Percentiles rank a stretch among this genome's conserved stretches.
These are phyloP conservation scores for Dascyllus trimaculatus DNA, from an alignment of 2,113 vertebrate species.

Conservation along the genomic window DNA sequence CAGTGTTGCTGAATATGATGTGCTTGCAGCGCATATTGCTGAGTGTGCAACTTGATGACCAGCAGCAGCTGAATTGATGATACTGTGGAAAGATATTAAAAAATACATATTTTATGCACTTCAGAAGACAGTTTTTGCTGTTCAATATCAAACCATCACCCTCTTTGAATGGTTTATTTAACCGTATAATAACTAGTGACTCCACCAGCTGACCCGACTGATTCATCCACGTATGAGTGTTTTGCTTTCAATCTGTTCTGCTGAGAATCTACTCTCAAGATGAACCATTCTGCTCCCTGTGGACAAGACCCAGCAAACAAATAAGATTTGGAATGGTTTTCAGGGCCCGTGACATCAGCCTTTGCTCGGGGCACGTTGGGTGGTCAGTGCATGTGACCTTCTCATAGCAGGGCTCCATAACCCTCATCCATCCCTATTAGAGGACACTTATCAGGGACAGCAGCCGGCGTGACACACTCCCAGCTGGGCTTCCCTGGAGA, in stretches of 20 bases:
- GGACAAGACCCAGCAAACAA: constrained; percentile 56
- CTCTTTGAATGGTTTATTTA: constrained; percentile 18
- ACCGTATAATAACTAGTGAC: background rate
- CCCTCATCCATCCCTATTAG: constrained; percentile 81
- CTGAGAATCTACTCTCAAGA: constrained; percentile 23
- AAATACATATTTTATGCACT: background rate
- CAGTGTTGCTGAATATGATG: constrained; percentile 3
- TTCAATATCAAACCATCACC: constrained; percentile 2
- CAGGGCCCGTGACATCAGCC: constrained; percentile 54
- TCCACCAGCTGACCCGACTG: constrained; percentile 17
- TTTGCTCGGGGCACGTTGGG: constrained; percentile 66
- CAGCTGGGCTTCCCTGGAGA: constrained; percentile 72
- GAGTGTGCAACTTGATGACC: constrained; percentile 10
- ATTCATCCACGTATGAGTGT: constrained; percentile 20
- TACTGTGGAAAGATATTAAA: constrained; percentile 10
- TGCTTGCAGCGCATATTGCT: constrained; percentile 3
- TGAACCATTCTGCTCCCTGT: constrained; percentile 39
- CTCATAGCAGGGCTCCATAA: constrained; percentile 67
- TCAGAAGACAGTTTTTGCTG: constrained; percentile 1
- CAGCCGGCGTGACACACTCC: constrained; percentile 71
- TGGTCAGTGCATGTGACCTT: constrained; percentile 77
- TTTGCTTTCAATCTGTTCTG: constrained; percentile 25
- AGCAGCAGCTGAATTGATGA: background rate
- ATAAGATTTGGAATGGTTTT: constrained; percentile 66
- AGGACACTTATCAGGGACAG: constrained; percentile 77